Evolutionary conservation across 2,888 invertebrate genomes (phyloP).

Genomic region (Antheraea yamamai): DNA sequence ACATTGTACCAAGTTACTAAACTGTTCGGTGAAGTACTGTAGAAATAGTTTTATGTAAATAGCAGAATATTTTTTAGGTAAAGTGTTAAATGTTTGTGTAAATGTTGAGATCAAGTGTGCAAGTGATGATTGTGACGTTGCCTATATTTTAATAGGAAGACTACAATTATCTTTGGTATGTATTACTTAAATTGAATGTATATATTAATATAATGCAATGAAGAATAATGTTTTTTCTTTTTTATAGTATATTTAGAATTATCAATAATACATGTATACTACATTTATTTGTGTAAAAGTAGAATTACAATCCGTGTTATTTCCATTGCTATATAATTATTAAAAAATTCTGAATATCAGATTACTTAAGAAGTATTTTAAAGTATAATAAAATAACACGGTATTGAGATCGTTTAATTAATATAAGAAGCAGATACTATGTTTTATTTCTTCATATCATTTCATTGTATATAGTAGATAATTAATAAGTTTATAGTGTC

Average conservation of each 20-base stretch:
- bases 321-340: background rate
- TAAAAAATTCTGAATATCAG: no score
- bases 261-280: background rate
- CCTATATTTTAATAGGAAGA: conserved; percentile 19
- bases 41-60: conserved; percentile 31
- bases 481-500: background rate
- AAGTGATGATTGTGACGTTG: conserved; percentile 38
- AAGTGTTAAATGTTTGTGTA: conserved; percentile 41
- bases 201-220: background rate
- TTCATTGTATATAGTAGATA: background rate
- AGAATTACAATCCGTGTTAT: background rate
- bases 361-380: no score
- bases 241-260: background rate
- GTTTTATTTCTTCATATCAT: background rate
- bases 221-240: background rate
- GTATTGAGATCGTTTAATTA: background rate
- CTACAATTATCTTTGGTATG: conserved; percentile 35
- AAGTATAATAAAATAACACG: no score
- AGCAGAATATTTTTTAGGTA: conserved; percentile 25
- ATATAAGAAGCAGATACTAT: background rate
- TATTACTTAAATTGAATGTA: conserved; percentile 10
- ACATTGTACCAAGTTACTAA: background rate
- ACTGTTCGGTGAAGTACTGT: conserved; percentile 5
- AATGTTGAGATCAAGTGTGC: conserved; percentile 39
- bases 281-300: background rate